Conservation (phyloP, 2,797 vertebrate genomes). For the Rhodeus uyekii region DNA sequence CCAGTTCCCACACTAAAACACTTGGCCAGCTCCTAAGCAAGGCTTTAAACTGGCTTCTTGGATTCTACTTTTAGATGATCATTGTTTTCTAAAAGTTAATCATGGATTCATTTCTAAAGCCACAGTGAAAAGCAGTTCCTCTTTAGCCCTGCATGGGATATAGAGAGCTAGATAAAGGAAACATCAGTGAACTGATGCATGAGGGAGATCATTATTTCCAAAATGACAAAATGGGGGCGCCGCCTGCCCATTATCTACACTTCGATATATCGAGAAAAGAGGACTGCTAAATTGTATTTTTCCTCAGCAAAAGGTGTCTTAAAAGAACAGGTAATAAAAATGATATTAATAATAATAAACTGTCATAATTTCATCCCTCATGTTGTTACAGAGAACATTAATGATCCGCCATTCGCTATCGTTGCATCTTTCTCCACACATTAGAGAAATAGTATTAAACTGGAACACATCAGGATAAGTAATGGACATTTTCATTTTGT, state of each 20-base stretch:
- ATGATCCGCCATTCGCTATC: too few species aligned
- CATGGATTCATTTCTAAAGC: conserved; percentile 33
- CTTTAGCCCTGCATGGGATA: conserved; percentile 36
- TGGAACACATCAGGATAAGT: background rate
- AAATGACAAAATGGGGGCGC: conserved; percentile 31
- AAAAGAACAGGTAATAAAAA: background rate
- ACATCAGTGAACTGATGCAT: conserved; percentile 52
- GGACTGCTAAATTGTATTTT: too few species aligned
- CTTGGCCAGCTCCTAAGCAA: background rate
- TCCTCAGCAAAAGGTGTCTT: background rate
- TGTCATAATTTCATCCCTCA: background rate
- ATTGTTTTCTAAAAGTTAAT: conserved; percentile 40
- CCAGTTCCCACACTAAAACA: conserved; percentile 6
- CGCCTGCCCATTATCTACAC: background rate
- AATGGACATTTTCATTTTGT: background rate
- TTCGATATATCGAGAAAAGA: background rate
- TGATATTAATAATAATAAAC: background rate
- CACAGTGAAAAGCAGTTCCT: conserved; percentile 18
- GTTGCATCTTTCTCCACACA: background rate
- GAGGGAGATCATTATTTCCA: conserved; percentile 51
- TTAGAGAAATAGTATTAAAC: too few species aligned
- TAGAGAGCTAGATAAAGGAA: conserved; percentile 37
- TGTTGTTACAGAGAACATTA: background rate
- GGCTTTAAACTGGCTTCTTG: background rate
- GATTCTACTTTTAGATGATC: conserved; percentile 5